Base-by-base conservation (phyloP, 2,797 vertebrate genomes). In the Esox lucius region DNA sequence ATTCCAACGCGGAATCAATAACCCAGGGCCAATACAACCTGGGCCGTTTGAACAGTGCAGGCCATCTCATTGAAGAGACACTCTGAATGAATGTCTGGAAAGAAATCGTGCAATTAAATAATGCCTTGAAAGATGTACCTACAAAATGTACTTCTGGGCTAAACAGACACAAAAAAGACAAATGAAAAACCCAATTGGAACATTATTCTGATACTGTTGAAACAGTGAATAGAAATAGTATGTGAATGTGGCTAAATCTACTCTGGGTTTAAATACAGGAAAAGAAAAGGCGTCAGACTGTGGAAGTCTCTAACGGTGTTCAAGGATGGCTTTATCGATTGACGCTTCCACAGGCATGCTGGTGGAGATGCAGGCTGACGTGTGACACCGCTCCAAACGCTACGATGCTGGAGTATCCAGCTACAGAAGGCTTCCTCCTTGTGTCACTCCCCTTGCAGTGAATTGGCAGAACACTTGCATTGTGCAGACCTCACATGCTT, bases 11-110 rank as follows among this genome's bases (percentile, higher is more conserved):
- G 12, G 12, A 11, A 42, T 46, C 1, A 13, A 11, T 5, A 70
- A 49, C 39, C 70, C 33, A 4, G 33, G 59, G 70, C 53, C 61
- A 72, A 72, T 70, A 61, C 35, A 56, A 16, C 31, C 33, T 42
- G 56, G 22, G 22, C 56, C 19, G 11, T 56, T 22, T 33, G 51
- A 56, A 17, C 2, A 56, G 26, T 12, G 1, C 51, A 71, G 24
- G 8, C 31, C 15, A 31, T 24, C 51, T 71, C 51, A 35, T n/a
- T 5, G 15, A 13, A 35, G 31, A 26, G 35, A 48, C 42, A 3
- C n/a, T 33, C 24, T 4, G 49, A 51, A 26, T n/a, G 69, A 51
- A 2, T 42, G 65, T 16, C 33, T 2, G 33, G 19, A 67, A 68
- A 42, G 19, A 48, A 8, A 26, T 49, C 24, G 13, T 49, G 22